phyloP scores from a whole-genome alignment of 2,113 vertebrate genomes.

The Alectura lathami region DNA sequence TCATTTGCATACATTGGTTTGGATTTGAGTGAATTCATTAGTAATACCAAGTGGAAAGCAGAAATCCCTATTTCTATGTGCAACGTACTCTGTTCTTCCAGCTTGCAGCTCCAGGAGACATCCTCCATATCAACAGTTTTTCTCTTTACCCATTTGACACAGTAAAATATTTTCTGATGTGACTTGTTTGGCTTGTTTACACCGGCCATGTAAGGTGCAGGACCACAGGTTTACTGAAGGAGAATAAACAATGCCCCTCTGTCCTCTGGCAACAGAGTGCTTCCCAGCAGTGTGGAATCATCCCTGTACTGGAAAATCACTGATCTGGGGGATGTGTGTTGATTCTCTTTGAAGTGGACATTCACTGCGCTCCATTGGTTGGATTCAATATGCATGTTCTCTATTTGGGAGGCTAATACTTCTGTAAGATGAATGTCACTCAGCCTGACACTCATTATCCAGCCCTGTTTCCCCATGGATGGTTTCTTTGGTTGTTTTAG shows the following conservation, averaged over 20 bases:
- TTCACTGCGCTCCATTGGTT: neutral
- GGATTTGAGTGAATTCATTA: neutral
- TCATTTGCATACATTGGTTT: neutral
- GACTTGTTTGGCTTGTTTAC: neutral
- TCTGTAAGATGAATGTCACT: neutral
- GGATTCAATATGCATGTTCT: neutral
- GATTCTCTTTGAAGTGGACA: neutral
- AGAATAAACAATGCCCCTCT: neutral
- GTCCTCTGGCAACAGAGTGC: neutral
- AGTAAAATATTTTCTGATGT: neutral
- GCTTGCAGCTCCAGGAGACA: neutral
- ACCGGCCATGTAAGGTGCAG: neutral
- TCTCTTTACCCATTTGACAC: neutral
- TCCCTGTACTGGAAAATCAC: neutral
- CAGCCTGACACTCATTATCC: neutral
- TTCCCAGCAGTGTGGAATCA: neutral
- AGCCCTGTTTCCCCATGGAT: neutral
- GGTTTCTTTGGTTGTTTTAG: neutral
- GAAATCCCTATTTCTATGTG: neutral
- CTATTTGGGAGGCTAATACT: neutral
- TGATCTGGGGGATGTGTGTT: neutral
- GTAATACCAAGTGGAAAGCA: neutral
- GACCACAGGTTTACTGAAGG: neutral
- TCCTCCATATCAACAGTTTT: neutral
- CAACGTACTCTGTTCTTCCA: neutral